Evolutionary conservation across 2,888 invertebrate species (phyloP).

Genomic region (Sthenelais limicola): DNA sequence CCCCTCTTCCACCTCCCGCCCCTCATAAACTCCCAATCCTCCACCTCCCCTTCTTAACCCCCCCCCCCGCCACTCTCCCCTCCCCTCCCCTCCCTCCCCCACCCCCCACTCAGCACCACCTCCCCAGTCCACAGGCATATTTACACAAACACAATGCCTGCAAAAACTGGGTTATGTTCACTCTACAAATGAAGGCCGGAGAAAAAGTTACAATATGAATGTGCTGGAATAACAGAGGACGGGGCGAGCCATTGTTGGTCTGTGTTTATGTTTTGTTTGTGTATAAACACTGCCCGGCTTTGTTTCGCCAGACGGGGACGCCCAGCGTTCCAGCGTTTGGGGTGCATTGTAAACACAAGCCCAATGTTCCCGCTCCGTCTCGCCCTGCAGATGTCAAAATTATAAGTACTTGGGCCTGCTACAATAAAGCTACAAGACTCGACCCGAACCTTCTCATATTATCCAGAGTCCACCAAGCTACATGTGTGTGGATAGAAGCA

Average conservation of each 20-base stretch:
- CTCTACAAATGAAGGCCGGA: slow-evolving; percentile 31
- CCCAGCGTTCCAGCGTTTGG: not conserved
- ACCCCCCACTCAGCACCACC: too few relatives aligned
- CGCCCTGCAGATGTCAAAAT: slow-evolving; percentile 32
- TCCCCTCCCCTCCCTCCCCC: too few relatives aligned
- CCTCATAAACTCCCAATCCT: too few relatives aligned
- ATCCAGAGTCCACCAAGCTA: not conserved
- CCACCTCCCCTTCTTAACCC: too few relatives aligned
- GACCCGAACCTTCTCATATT: not conserved
- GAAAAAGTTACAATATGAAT: slow-evolving; percentile 39
- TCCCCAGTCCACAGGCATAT: too few relatives aligned
- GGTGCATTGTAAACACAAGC: not conserved
- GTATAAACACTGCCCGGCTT: slow-evolving; percentile 32
- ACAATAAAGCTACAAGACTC: slow-evolving; percentile 35
- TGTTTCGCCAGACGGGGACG: slow-evolving; percentile 26
- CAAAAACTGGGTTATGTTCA: slow-evolving; percentile 32
- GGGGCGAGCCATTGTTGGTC: slow-evolving; percentile 29
- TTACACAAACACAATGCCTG: slow-evolving; percentile 19
- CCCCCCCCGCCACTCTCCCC: too few relatives aligned
- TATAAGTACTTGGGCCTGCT: slow-evolving; percentile 20
- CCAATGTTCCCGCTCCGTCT: not conserved
- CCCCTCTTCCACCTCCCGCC: too few relatives aligned
- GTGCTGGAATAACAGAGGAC: slow-evolving; percentile 25
- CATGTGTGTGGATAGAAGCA: too few relatives aligned
- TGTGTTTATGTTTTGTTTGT: slow-evolving; percentile 38